Evolutionary conservation across 2,888 invertebrate species (phyloP), one percentile per base, ranked within the genome.

Genomic region (Parnassius smintheus): DNA sequence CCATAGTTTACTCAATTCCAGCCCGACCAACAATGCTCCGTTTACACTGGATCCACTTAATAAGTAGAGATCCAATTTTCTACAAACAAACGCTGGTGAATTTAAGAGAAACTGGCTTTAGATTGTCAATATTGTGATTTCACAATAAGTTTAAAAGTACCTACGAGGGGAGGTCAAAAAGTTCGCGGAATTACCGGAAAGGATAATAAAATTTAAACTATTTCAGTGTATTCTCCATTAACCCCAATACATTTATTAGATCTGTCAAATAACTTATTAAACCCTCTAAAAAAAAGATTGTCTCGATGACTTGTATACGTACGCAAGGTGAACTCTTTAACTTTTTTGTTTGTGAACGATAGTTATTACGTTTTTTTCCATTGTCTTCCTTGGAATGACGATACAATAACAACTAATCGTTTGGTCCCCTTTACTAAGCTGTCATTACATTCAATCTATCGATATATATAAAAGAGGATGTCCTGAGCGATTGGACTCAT

Each of bases 361-460:
- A 75, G 75, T 83, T 83, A 86, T 85, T 86, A 82, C 75, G 72
- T 85, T 82, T 78, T 55, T 55, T 59, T 51, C 78, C 82, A 83
- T 86, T 85, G 83, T 86, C 77, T 76, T 81, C 70, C 65, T 75
- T 80, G 82, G 82, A 77, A 68, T 66, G 82, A 83, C 70, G 76
- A 80, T 77, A 82, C 83, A 81, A 81, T 83, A 78, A 81, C 73
- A 75, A 74, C 73, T 80, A 82, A 85, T 83, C 77, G 78, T 74
- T 75, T 65, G 55, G 71, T 70, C 79, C 76, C 76, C 72, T 75
- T 62, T 66, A 72, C 73, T 75, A 78, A 75, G 69, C 71, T 69
- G 70, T 73, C 73, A 81, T 83, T 82, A 85, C 51, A 75, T 72
- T 77, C 75, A 82, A 85, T 85, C 82, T 25, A 25, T 25, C 25